Conservation (phyloP, 2,888 invertebrate species). For the Bhutanitis thaidina region DNA sequence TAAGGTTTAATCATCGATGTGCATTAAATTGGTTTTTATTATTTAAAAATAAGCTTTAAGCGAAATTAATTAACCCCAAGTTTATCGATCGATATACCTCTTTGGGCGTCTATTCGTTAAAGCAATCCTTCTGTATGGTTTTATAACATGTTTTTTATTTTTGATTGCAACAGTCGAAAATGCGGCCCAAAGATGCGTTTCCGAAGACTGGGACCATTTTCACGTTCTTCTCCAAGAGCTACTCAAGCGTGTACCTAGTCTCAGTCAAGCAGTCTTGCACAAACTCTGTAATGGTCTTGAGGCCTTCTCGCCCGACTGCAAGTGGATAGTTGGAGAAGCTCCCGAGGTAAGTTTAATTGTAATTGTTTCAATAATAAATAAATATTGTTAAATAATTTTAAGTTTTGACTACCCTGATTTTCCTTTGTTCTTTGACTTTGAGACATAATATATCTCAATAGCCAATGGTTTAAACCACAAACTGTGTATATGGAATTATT, state of each 20-base stretch:
- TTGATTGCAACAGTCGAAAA: constrained; percentile 58
- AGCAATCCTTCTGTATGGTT: not conserved
- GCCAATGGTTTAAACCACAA: too few species aligned
- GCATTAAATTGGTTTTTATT: not conserved
- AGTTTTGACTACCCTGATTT: too few species aligned
- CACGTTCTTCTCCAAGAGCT: constrained; percentile 92
- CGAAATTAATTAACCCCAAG: not conserved
- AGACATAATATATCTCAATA: too few species aligned
- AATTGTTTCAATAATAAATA: too few species aligned
- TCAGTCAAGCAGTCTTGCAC: constrained; percentile 87
- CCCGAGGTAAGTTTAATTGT: constrained; percentile 84
- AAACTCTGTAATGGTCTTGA: constrained; percentile 94
- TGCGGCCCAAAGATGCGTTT: constrained; percentile 83
- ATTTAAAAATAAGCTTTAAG: not conserved
- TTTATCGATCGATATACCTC: not conserved
- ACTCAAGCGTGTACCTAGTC: constrained; percentile 88
- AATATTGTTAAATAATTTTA: too few species aligned
- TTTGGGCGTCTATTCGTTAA: not conserved
- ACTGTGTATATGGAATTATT: too few species aligned
- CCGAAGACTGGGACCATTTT: constrained; percentile 98
- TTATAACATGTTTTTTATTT: constrained; percentile 16
- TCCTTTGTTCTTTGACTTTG: too few species aligned
- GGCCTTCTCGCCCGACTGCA: constrained; percentile 97
- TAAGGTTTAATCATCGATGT: not conserved
- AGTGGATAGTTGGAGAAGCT: constrained; percentile 96